These are phyloP conservation scores for Trachythela sp. DNA, from an alignment of 64 coral and sea anemone genomes.

Conservation along the genomic window DNA sequence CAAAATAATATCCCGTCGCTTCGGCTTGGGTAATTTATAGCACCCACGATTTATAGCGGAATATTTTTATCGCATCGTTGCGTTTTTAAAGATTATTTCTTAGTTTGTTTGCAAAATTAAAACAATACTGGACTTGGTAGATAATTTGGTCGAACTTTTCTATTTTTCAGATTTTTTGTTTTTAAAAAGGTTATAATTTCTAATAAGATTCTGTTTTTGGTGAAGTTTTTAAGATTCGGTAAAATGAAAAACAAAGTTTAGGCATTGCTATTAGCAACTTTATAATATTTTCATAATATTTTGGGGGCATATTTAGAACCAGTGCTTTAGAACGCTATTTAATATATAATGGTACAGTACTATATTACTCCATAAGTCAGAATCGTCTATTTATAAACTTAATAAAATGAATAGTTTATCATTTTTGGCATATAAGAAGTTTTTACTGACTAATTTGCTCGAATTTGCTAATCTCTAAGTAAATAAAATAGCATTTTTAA, in stretches of 20 bases:
- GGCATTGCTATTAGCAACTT: too few species aligned
- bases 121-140: neutral
- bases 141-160: neutral
- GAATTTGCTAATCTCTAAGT: neutral
- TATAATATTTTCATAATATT: too few species aligned
- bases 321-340: too few species aligned
- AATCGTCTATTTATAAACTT: too few species aligned
- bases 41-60: neutral
- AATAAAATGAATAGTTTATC: neutral
- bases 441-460: neutral
- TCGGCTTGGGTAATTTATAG: neutral
- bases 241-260: too few species aligned
- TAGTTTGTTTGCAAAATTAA: neutral
- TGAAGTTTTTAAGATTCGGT: too few species aligned
- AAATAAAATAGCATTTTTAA: neutral
- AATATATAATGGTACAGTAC: too few species aligned
- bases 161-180: neutral
- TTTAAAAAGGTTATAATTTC: too few species aligned
- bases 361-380: too few species aligned
- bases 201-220: too few species aligned
- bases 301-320: neutral
- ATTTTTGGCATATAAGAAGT: neutral
- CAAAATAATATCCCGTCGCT: neutral
- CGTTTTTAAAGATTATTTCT: neutral
- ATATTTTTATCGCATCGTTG: neutral